Evolutionary conservation across 2,888 invertebrate genomes (phyloP), one percentile per base, ranked within the genome.

Genomic region (Chironomus riparius): DNA sequence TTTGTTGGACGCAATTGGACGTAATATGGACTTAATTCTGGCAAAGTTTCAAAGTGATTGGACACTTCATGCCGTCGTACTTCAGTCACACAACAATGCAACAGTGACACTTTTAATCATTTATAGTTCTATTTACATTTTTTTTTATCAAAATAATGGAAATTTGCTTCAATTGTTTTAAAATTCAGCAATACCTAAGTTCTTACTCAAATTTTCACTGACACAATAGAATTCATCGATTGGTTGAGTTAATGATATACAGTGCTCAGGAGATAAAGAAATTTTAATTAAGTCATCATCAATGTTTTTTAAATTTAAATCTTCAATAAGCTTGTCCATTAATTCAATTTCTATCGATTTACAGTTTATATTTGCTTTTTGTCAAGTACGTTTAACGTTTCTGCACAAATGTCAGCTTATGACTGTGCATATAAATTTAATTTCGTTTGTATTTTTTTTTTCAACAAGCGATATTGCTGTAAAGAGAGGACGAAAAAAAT

Each of bases 241-340:
- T 24, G 65, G 22, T 24, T 65, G 65, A 3, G 24, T 24, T 65
- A 68, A 68, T n/a, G 68, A 15, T 10, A 68, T 4, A 21, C 18
- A n/a, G 7, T 28, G 71, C 12, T 73, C 47, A 12, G 73, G 47
- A 5, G 73, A 61, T 38, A 73, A 4, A 18, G 62, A 73, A 6
- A 62, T n/a, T 13, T 62, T 28, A 5, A 47, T 6, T 12, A 73
- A 47, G 12, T 7, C 62, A 73, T 73, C 47, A 15, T 38, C 21
- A 47, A 73, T 5, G n/a, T 62, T 38, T 12, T 13, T 3, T 2
- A 73, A 21, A 24, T 73, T 62, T 21, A 73, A 65, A 18, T 73
- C 73, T 73, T 62, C 21, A 18, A 62, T 73, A 13, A 73, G 38
- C 22, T 73, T 61, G 0, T 73, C 73, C 73, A 73, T 73, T 73